Base-by-base conservation (phyloP, 2,797 vertebrate genomes). In the Syngnathus acus region DNA sequence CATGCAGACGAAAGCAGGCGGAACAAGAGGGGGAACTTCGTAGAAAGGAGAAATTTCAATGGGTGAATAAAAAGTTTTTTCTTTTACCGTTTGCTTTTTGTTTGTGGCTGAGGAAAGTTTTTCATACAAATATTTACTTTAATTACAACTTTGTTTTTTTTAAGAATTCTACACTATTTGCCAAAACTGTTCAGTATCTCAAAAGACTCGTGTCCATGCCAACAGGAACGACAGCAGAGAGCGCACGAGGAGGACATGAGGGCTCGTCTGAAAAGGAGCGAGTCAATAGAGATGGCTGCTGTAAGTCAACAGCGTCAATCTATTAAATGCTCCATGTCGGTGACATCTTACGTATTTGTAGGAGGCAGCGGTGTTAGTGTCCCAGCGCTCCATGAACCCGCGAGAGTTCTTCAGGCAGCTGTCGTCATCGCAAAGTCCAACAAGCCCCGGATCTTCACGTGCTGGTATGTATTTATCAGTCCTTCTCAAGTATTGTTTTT, bases 361-460 rank as follows among this genome's bases (percentile, higher is more conserved):
- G 94, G 93, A 94, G 82, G 93, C 90, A 17, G 92, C 93, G 1
- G 88, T 39, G 6, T 89, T 93, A 71, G 90, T 93, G 26, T 93
- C 92, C 9, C 91, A 93, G 62, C 90, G 92, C 64, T 76, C 90
- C 21, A 88, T 92, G 77, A 93, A 92, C 78, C 92, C 93, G 0
- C 78, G 93, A 23, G 93, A 92, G 66, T 92, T 94, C 85, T 93
- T 95, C 83, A 89, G 90, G 70, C 93, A 93, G 75, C 84, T 93
- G 13, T 93, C 91, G 0, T 82, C 90, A 4, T 84, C 89, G 0
- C 87, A 71, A 65, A 89, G 84, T 75, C 87, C 91, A 39, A 84
- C 72, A 2, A 91, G 88, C 66, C 83, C 91, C 55, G 76, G 77
- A 67, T 83, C 91, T 32, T 86, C 89, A 26, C 85, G 83, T 70